phyloP scores from a whole-genome alignment of 2,888 invertebrate genomes.

The Anarsia innoxiella region DNA sequence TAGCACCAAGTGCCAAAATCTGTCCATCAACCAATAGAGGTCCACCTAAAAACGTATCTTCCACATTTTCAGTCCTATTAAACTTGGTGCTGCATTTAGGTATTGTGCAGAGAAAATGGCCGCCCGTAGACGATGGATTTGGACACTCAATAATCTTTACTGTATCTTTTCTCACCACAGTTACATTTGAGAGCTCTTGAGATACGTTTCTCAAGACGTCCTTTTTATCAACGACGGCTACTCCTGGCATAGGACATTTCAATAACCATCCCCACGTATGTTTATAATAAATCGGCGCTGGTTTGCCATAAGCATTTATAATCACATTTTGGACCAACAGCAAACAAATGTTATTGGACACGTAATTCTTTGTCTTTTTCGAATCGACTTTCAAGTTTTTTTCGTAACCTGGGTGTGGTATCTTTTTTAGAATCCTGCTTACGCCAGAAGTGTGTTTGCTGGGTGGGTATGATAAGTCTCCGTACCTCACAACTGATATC shows the following conservation, averaged over 20 bases:
- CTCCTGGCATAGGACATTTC: not conserved
- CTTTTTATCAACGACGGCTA: not conserved
- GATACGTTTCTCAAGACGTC: not conserved
- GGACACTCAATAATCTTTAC: no score
- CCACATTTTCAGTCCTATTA: not conserved
- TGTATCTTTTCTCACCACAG: no score
- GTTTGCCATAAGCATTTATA: not conserved
- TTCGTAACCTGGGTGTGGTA: constrained; percentile 1
- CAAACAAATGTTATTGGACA: not conserved
- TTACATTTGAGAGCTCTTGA: not conserved
- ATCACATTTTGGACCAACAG: not conserved
- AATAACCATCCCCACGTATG: not conserved
- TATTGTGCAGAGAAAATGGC: not conserved
- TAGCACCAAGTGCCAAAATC: not conserved
- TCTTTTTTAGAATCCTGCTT: constrained; percentile 1
- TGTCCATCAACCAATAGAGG: not conserved
- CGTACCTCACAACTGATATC: not conserved
- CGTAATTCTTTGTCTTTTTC: not conserved
- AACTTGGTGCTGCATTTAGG: not conserved
- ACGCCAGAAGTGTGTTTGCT: no score
- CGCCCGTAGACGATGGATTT: not conserved
- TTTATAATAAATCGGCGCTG: not conserved
- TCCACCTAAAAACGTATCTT: constrained; percentile 2
- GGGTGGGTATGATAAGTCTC: not conserved
- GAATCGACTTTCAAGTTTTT: not conserved